Evolutionary conservation across 2,888 invertebrate genomes (phyloP), one percentile per base, ranked within the genome.

Genomic region (Hirtodrosophila cameraria): DNA sequence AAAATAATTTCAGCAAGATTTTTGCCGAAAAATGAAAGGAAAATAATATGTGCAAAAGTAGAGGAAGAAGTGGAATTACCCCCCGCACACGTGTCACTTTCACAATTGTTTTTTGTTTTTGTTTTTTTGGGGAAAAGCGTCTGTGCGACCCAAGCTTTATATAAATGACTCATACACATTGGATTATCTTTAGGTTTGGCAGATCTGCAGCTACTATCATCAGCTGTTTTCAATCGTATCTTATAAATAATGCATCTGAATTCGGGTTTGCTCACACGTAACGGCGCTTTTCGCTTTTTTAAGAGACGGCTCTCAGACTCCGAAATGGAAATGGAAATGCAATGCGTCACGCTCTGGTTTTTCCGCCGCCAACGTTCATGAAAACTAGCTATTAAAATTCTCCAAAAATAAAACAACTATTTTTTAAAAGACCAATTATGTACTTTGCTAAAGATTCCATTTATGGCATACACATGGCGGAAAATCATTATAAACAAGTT

Each of bases 331-430:
- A 54, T 39, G 12, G 62, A 80, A 81, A 76, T 79, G 83, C 72
- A 72, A 62, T 65, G 64, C 62, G 76, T 83, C 80, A 75, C 72
- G 83, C 68, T 78, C 77, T 78, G 80, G 46, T 73, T 68, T 69
- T 43, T 23, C 9, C 50, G 11, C 20, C 15, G 18, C 9, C 50
- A 11, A 31, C 15, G 18, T 28, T 30, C 7, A 43, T 23, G 23
- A 8, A 7, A 23, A 23, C 23, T 23, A 5, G 1, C 23, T 23
- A 23, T 23, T 23, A 23, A 23, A 3, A 23, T 23, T 23, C 23
- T 23, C 23, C 3, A 23, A 3, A 46, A 43, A 43, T n/a, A n/a
- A n/a, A n/a, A n/a, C n/a, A n/a, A n/a, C n/a, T n/a, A n/a, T n/a
- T 50, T 33, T 50, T 33, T 15, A 23, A 12, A 27, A 6, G 8